A percentile compares a stretch with the other conserved stretches of the same genome.
These are phyloP conservation scores for Synanceia verrucosa DNA, from an alignment of 2,797 vertebrate genomes.

Conservation along the genomic window DNA sequence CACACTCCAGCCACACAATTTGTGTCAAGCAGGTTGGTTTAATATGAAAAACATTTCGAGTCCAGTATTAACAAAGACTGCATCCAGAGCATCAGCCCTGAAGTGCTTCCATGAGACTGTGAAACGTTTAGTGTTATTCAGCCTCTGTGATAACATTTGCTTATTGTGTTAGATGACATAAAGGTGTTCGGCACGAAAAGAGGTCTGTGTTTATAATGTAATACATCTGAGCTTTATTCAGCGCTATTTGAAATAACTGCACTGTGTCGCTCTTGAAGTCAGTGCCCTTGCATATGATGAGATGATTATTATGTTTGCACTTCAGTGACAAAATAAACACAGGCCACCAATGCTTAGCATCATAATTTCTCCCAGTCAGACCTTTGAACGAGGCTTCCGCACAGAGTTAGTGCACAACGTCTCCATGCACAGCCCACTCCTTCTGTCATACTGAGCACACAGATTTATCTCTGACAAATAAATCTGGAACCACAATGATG, in stretches of 20 bases:
- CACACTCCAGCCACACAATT: not conserved
- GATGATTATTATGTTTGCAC: not conserved
- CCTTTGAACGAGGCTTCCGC: conserved; percentile 9
- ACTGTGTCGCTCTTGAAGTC: conserved; percentile 5
- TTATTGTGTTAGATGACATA: conserved; percentile 19
- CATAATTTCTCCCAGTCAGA: conserved; percentile 18
- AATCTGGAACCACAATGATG: conserved; percentile 70
- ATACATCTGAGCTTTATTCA: not conserved
- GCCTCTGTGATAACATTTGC: conserved; percentile 13
- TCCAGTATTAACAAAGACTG: conserved; percentile 35
- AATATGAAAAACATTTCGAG: conserved; percentile 37
- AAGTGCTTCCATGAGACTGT: conserved; percentile 44
- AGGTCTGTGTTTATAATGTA: conserved; percentile 6
- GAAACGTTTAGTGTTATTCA: conserved; percentile 26
- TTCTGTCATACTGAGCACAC: conserved; percentile 53
- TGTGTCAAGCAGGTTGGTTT: conserved; percentile 11
- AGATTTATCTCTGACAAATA: conserved; percentile 79
- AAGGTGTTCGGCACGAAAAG: conserved; percentile 11
- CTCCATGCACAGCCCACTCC: conserved; percentile 37
- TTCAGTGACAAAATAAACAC: conserved; percentile 20
- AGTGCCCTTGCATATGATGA: not conserved
- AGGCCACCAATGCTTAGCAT: not conserved
- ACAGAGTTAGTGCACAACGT: conserved; percentile 10
- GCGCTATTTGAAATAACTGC: not conserved
- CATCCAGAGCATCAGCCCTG: conserved; percentile 25